A percentile compares a stretch with the other conserved stretches of the same genome.
phyloP scores from a whole-genome alignment of 2,797 vertebrate genomes.

The Apodemus agrarius region DNA sequence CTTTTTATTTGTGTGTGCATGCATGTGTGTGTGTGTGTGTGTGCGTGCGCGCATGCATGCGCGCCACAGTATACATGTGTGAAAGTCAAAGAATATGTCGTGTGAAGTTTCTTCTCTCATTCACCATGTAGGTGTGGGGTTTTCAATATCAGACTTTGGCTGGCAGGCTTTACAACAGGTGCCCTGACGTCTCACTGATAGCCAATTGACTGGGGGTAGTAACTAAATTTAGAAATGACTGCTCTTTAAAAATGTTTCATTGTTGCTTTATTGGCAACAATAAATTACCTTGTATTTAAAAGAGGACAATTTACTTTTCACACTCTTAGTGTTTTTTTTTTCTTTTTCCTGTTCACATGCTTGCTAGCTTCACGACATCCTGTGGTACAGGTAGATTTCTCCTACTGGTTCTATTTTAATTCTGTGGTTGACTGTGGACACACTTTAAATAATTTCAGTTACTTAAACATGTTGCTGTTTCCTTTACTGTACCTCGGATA shows the following conservation, averaged over 20 bases:
- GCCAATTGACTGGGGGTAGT: background rate
- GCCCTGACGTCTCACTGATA: background rate
- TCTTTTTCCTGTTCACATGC: background rate
- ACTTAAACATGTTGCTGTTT: slow-evolving; percentile 26
- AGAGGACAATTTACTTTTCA: background rate
- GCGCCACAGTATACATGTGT: background rate
- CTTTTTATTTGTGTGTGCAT: background rate
- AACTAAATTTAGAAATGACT: background rate
- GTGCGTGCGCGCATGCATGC: background rate
- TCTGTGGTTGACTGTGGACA: background rate
- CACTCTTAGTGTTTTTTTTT: background rate
- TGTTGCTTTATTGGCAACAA: slow-evolving; percentile 6
- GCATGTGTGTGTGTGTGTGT: background rate
- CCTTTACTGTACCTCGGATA: background rate
- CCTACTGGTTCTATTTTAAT: background rate
- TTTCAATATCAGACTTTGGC: background rate
- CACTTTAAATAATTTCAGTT: slow-evolving; percentile 23
- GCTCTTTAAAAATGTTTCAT: background rate
- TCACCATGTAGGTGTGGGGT: background rate
- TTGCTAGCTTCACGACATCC: background rate
- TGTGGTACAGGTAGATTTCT: background rate
- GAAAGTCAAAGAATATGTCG: background rate
- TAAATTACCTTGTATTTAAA: background rate
- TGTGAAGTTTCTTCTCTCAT: background rate
- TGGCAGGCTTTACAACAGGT: background rate